Conservation (phyloP, 2,797 vertebrate species). For the Astyanax mexicanus region DNA sequence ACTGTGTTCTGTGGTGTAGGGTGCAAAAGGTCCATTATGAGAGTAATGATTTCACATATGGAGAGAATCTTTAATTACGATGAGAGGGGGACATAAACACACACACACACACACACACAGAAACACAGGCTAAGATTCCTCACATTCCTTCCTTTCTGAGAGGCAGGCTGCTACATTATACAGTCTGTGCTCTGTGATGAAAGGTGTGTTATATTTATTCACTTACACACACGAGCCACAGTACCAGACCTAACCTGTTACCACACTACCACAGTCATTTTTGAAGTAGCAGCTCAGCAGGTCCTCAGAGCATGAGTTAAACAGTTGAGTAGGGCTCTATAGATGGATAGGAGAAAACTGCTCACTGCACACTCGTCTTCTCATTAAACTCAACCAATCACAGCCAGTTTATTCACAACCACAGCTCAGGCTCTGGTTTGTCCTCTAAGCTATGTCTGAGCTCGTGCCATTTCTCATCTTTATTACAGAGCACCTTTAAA, state of each 20-base stretch:
- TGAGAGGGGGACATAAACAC: constrained; percentile 10
- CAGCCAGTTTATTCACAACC: constrained; percentile 27
- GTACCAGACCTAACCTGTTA: no score
- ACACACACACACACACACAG: background rate
- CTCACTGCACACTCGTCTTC: background rate
- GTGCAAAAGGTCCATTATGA: constrained; percentile 36
- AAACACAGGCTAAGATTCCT: no score
- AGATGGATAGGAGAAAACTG: background rate
- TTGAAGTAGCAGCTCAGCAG: background rate
- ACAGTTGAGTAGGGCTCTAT: background rate
- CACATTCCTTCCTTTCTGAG: no score
- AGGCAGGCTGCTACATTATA: no score
- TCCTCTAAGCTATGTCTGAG: constrained; percentile 27
- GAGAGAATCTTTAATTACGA: constrained; percentile 27
- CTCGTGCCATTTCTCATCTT: constrained; percentile 33
- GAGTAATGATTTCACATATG: constrained; percentile 32
- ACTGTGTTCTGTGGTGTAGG: constrained; percentile 19
- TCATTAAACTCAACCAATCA: background rate
- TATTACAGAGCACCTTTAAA: constrained; percentile 27
- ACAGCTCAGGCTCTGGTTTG: background rate
- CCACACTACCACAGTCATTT: no score
- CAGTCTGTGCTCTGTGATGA: no score
- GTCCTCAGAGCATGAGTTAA: background rate
- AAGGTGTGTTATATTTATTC: no score
- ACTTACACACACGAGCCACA: no score